Base-by-base conservation (phyloP, 2,113 vertebrate genomes). In the Oxyura jamaicensis region DNA sequence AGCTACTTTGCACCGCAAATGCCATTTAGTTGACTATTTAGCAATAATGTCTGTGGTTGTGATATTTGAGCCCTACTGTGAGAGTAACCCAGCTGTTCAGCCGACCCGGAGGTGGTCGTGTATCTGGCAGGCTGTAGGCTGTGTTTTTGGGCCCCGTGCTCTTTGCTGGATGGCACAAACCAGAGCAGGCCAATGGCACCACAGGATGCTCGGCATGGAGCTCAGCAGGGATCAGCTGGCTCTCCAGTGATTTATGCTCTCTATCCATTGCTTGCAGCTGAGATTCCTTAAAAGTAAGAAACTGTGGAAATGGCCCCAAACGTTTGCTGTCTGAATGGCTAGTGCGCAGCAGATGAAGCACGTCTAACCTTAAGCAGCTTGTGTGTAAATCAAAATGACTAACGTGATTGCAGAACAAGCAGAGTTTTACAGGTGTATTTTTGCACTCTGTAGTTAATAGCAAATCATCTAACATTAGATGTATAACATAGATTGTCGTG, bases 91-190 rank as follows among this genome's bases (percentile, higher is more conserved):
- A 29, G 56, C 58, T 68, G 60, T 60, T 62, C 55, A 12, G 52
- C 4, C 50, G 29, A 1, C 48, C 33, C 1, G 0, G 2, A 1
- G n/a, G 2, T 29, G n/a, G 3, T 41, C n/a, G 55, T 16, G 13
- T 10, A 35, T 25, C 22, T 5, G 33, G 26, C 42, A 55, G 72
- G 6, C 52, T 39, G 53, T 28, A 44, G 17, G 5, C 31, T 26
- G 52, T 8, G 1, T 36, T 29, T 65, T 53, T 48, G 60, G 28
- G 44, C 35, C 26, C 60, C 3, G 8, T 5, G 55, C 35, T 73
- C 68, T 23, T 41, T 48, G 72, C 87, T 67, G 65, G 48, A 16
- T 5, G 60, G 29, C 55, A 41, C 13, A 42, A 13, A 10, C 1
- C 25, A 26, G n/a, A 62, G 41, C 44, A 86, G 46, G n/a, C 35